Evolutionary conservation across 2,113 vertebrate species (phyloP), one percentile per base, ranked within the genome.

Genomic region (Phainopepla nitens): DNA sequence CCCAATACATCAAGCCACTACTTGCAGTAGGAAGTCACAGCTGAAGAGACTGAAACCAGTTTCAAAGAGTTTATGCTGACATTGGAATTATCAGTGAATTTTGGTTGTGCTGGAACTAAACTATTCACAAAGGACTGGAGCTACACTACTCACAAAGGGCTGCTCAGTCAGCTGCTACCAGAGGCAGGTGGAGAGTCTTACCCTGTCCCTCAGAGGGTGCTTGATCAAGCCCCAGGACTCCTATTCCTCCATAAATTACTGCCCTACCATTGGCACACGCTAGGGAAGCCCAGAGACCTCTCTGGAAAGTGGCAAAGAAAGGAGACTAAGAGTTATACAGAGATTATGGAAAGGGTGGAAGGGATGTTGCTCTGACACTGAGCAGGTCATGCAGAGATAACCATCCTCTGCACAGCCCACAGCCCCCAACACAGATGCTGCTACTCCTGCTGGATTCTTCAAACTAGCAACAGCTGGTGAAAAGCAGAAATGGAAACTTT

Each of bases 1-100:
- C 89, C 91, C 84, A 86, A 47, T 35, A 70, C 75, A 56, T 76
- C 75, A 89, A 92, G 91, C 79, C 95, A 65, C 60, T 91, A 66
- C 91, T 80, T 77, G 87, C 66, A 88, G 68, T 5, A 33, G 72
- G 56, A 82, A 85, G 54, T 51, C 16, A 1, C 2, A 7, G 75
- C 29, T 73, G 75, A 78, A 91, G 65, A 78, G 45, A 84, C 61
- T 29, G 57, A 76, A 93, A 91, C 66, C 0, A 0, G 54, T 84
- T 95, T 72, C 33, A 28, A 56, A 71, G 72, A 50, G 62, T 69
- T 76, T 29, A 35, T 58, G 91, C 76, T 75, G 91, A 84, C 81
- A 36, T 27, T 27, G 78, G 50, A 73, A 82, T 81, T 84, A 56
- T 33, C 23, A 17, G 78, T 28, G 66, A 60, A 57, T 69, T 71